These are phyloP conservation scores for Circaetus gallicus DNA, from an alignment of 2,113 vertebrate genomes.

Conservation along the genomic window DNA sequence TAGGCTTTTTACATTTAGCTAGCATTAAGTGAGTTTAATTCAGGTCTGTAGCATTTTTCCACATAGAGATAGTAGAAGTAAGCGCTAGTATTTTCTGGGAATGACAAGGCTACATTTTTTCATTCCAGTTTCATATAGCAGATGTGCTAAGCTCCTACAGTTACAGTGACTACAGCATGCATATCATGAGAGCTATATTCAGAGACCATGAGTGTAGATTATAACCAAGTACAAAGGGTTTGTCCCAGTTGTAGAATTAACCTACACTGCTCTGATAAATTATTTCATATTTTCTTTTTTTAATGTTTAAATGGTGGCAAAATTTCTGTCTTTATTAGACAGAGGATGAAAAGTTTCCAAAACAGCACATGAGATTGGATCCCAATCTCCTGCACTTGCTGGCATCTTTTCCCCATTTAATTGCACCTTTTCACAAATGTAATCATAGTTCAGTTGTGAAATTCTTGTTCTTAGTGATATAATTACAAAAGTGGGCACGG, in stretches of 20 bases:
- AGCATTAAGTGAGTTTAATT: neutral
- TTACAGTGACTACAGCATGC: neutral
- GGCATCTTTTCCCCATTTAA: neutral
- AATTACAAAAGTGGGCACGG: neutral
- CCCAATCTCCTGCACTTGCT: neutral
- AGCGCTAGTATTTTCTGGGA: neutral
- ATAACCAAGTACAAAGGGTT: neutral
- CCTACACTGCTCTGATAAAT: neutral
- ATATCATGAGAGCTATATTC: neutral
- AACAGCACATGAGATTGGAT: neutral
- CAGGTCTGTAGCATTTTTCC: neutral
- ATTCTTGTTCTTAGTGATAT: neutral
- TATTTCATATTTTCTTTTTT: neutral
- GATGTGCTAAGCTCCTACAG: neutral
- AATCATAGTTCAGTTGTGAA: neutral
- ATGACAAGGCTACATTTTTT: neutral
- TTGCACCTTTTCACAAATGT: neutral
- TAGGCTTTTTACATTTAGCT: neutral
- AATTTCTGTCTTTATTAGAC: neutral
- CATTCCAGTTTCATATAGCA: neutral
- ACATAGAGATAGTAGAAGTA: neutral
- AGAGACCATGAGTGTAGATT: neutral
- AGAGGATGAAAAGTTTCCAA: neutral
- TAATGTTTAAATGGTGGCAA: neutral
- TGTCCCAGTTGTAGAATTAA: neutral